These are phyloP conservation scores for Spongilla lacustris DNA, from an alignment of 37 sponge, comb jelly and placozoan species.

Conservation along the genomic window DNA sequence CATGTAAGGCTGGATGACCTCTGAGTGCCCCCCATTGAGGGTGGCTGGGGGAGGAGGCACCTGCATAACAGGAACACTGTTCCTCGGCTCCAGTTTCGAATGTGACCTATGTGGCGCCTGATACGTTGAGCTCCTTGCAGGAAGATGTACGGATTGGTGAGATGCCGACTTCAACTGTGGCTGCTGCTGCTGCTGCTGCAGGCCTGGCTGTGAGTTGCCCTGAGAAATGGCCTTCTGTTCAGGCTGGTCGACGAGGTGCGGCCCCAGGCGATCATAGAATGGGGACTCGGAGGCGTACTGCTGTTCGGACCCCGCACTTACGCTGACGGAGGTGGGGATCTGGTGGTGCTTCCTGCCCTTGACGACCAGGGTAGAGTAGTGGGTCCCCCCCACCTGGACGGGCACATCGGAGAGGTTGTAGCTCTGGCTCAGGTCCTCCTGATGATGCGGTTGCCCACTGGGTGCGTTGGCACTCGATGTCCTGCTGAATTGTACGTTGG, in stretches of 20 bases:
- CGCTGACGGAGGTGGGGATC: not conserved
- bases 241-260: constrained; percentile 2
- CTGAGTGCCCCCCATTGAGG: not conserved
- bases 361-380: constrained; percentile 17
- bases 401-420: not conserved
- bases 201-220: not conserved
- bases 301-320: not conserved
- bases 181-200: not conserved
- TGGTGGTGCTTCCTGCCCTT: not conserved
- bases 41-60: not conserved
- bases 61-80: not conserved
- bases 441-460: not conserved
- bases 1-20: constrained; percentile 46
- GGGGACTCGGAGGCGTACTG: not conserved
- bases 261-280: not conserved
- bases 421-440: not conserved
- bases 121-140: not conserved
- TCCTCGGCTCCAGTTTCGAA: not conserved
- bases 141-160: not conserved
- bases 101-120: not conserved
- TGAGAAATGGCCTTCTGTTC: constrained; percentile 4
- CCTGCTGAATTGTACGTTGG: not conserved
- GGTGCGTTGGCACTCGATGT: not conserved
- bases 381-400: not conserved
- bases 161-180: not conserved